Percentiles rank a stretch among this genome's conserved stretches.
Conservation (phyloP, 1,140 invertebrate species). For the Chrysoperla carnea region DNA sequence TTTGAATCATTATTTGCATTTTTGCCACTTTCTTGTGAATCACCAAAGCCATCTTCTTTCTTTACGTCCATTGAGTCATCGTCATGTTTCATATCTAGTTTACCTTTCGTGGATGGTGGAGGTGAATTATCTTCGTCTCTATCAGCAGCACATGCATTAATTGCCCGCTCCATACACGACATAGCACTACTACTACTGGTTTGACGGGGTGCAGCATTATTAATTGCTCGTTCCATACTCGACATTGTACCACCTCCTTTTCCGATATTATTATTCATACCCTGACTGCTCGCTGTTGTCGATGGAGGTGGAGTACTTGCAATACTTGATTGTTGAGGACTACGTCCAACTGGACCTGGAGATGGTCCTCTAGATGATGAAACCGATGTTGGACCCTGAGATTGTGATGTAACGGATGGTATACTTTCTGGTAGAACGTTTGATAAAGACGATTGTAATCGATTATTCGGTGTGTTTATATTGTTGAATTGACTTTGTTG, state of each 20-base stretch:
- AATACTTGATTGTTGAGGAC: conserved; percentile 28
- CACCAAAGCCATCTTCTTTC: conserved; percentile 39
- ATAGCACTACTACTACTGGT: conserved; percentile 47
- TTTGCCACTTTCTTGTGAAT: conserved; percentile 35
- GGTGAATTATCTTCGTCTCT: conserved; percentile 47
- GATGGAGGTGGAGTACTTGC: conserved; percentile 9
- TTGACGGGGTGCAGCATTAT: conserved; percentile 26
- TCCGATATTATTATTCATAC: conserved; percentile 18
- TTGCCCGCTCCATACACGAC: conserved; percentile 26
- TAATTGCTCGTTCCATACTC: conserved; percentile 21
- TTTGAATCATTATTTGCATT: conserved; percentile 51
- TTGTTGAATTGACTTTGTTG: conserved; percentile 12
- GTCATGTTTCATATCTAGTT: conserved; percentile 48
- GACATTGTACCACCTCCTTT: conserved; percentile 12
- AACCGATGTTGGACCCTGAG: conserved; percentile 21
- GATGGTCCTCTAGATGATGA: conserved; percentile 30
- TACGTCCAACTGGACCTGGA: conserved; percentile 19
- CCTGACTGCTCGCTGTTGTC: conserved; percentile 5
- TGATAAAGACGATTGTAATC: neutral
- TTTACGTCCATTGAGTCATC: conserved; percentile 33
- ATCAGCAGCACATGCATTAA: conserved; percentile 44
- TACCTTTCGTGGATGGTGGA: conserved; percentile 35
- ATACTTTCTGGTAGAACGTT: conserved; percentile 13
- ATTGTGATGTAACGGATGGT: conserved; percentile 21
- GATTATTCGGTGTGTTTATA: conserved; percentile 6